These are phyloP conservation scores for Botia almorhae DNA, from an alignment of 2,797 vertebrate species.

Conservation along the genomic window DNA sequence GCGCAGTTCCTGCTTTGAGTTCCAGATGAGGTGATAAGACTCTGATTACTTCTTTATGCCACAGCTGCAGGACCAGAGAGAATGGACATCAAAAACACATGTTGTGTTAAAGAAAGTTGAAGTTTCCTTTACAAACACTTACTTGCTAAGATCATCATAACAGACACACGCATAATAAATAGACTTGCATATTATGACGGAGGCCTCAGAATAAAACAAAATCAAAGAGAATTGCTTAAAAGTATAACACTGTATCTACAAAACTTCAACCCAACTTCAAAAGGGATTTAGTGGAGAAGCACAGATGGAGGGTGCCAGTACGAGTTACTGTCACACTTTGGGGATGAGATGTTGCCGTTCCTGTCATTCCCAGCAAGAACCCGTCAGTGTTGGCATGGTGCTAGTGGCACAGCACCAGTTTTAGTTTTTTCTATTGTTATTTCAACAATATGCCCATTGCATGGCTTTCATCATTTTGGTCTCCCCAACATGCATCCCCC, in stretches of 20 bases:
- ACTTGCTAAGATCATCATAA: conserved; percentile 10
- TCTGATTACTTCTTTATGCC: conserved; percentile 59
- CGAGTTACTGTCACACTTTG: conserved; percentile 64
- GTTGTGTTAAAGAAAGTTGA: conserved; percentile 6
- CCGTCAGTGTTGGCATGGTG: conserved; percentile 52
- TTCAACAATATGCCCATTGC: conserved; percentile 51
- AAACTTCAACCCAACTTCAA: conserved; percentile 72
- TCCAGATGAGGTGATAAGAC: conserved; percentile 62
- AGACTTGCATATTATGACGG: neutral
- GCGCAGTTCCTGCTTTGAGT: conserved; percentile 64
- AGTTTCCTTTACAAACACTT: conserved; percentile 8
- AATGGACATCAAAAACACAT: conserved; percentile 21
- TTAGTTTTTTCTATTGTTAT: conserved; percentile 50
- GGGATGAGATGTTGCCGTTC: conserved; percentile 59
- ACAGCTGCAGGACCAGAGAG: conserved; percentile 45
- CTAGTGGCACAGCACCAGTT: conserved; percentile 50
- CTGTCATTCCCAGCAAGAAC: conserved; percentile 60
- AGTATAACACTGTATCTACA: conserved; percentile 57
- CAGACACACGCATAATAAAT: neutral
- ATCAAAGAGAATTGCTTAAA: conserved; percentile 59
- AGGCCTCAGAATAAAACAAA: conserved; percentile 33
- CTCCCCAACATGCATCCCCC: conserved; percentile 58
- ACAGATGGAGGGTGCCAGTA: conserved; percentile 74
- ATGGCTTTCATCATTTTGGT: conserved; percentile 55
- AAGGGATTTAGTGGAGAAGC: conserved; percentile 65